Percentiles rank a stretch among this genome's conserved stretches.
Conservation (phyloP, 2,888 invertebrate species). For the Dynastes grantii region DNA sequence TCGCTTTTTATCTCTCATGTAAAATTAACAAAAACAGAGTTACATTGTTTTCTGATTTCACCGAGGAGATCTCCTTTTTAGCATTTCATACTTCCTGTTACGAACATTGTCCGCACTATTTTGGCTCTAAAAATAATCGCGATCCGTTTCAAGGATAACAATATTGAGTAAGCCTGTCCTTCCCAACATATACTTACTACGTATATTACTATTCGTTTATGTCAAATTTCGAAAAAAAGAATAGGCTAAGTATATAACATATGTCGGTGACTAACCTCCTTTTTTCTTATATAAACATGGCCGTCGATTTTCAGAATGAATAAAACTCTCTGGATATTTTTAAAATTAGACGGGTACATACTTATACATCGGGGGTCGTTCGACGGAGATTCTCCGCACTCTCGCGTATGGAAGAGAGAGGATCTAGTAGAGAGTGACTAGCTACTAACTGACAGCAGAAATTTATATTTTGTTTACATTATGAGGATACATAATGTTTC, state of each 20-base stretch:
- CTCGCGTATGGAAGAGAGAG: too few species aligned
- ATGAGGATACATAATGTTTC: constrained; percentile 45
- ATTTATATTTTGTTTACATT: constrained; percentile 44
- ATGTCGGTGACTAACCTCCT: constrained; percentile 38
- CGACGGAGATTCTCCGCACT: too few species aligned
- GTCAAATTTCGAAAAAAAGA: constrained; percentile 12
- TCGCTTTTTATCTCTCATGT: too few species aligned
- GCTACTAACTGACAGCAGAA: constrained; percentile 38
- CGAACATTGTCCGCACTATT: too few species aligned
- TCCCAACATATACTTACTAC: constrained; percentile 7
- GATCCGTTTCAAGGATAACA: constrained; percentile 8
- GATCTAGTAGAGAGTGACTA: too few species aligned
- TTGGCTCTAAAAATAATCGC: not conserved
- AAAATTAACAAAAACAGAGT: too few species aligned
- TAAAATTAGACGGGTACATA: constrained; percentile 21
- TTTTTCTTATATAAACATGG: constrained; percentile 33
- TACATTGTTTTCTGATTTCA: too few species aligned
- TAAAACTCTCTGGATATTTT: constrained; percentile 30
- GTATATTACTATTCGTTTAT: not conserved
- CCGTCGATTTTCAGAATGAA: constrained; percentile 38
- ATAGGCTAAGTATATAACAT: constrained; percentile 4
- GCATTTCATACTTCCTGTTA: too few species aligned
- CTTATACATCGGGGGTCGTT: not conserved
- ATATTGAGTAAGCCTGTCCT: not conserved
- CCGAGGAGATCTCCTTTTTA: too few species aligned